Conservation (phyloP, 2,797 vertebrate genomes). For the Gorsachius magnificus region DNA sequence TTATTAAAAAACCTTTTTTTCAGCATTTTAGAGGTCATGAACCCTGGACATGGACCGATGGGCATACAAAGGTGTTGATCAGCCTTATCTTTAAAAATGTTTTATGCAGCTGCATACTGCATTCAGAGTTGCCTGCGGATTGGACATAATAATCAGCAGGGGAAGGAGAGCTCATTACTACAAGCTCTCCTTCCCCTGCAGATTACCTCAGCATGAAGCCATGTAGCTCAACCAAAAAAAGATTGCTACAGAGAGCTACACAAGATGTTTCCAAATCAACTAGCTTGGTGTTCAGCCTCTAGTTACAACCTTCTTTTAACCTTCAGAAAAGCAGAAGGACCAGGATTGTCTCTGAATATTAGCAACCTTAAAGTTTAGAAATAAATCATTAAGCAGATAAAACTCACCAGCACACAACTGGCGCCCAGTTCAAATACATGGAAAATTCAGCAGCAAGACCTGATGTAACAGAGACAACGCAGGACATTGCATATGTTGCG, state of each 20-base stretch:
- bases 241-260: slow-evolving; percentile 13
- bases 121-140: slow-evolving; percentile 11
- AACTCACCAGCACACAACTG: not conserved
- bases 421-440: not conserved
- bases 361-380: not conserved
- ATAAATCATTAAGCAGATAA: not conserved
- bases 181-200: slow-evolving; percentile 31
- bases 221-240: slow-evolving; percentile 15
- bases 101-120: slow-evolving; percentile 15
- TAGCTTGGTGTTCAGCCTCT: not conserved
- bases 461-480: not conserved
- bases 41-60: not conserved
- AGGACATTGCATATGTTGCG: not conserved
- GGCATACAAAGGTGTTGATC: slow-evolving; percentile 9
- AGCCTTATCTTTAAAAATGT: slow-evolving; percentile 22
- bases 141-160: slow-evolving; percentile 48
- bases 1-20: not conserved
- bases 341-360: not conserved
- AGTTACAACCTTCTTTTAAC: slow-evolving; percentile 18
- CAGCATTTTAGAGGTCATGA: not conserved
- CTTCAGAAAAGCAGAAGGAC: slow-evolving; percentile 7
- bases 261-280: slow-evolving; percentile 49
- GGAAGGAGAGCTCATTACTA: slow-evolving; percentile 32
- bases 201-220: slow-evolving; percentile 45
- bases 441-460: not conserved